phyloP scores from a whole-genome alignment of 2,113 vertebrate genomes.

The western clawed frog (Xenopus tropicalis) region DNA sequence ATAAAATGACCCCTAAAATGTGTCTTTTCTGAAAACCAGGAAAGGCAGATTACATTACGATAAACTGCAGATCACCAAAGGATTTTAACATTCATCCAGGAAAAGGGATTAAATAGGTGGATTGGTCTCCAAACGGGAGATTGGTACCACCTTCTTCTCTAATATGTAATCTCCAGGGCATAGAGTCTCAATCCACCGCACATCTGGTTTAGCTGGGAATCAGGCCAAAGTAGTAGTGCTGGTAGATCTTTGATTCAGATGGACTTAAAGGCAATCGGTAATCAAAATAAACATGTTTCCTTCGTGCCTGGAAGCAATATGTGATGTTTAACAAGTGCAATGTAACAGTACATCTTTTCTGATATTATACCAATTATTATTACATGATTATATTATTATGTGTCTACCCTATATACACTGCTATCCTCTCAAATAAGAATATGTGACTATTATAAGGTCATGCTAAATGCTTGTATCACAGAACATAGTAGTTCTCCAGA shows the following conservation, averaged over 20 bases:
- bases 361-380: too few species aligned
- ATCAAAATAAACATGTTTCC: too few species aligned
- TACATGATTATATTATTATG: too few species aligned
- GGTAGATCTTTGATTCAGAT: neutral
- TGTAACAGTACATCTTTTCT: too few species aligned
- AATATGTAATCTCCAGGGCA: conserved; percentile 84
- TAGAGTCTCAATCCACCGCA: conserved; percentile 84
- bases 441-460: too few species aligned
- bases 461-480: too few species aligned
- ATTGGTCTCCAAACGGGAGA: conserved; percentile 68
- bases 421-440: too few species aligned
- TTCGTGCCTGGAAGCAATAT: too few species aligned
- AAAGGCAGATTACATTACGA: conserved; percentile 30
- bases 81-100: conserved; percentile 77
- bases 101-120: conserved; percentile 71
- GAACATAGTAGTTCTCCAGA: too few species aligned
- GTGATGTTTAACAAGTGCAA: too few species aligned
- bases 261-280: too few species aligned
- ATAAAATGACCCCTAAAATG: neutral
- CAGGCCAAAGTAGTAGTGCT: neutral
- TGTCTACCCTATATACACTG: too few species aligned
- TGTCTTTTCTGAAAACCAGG: neutral
- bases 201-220: conserved; percentile 77
- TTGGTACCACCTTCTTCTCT: conserved; percentile 86
- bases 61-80: conserved; percentile 72